Conservation (phyloP, 2,797 vertebrate genomes). For the Lerista edwardsae region DNA sequence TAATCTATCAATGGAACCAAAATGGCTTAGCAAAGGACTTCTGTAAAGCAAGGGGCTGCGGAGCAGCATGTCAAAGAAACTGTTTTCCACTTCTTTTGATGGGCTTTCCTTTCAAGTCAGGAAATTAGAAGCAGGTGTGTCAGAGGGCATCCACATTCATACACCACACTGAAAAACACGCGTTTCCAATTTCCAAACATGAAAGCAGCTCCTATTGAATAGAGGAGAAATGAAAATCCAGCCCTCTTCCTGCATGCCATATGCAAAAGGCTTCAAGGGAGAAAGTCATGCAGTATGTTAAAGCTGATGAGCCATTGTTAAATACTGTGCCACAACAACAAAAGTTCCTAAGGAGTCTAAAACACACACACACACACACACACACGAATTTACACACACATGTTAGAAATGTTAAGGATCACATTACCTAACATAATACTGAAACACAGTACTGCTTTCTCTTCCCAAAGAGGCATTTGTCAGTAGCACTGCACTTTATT, state of each 20-base stretch:
- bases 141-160: conserved; percentile 88
- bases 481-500: not conserved
- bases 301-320: conserved; percentile 59
- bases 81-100: conserved; percentile 93
- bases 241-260: conserved; percentile 79
- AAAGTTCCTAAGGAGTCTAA: not conserved
- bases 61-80: conserved; percentile 87
- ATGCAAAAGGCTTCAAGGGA: conserved; percentile 73
- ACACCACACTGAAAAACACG: conserved; percentile 83
- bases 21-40: conserved; percentile 69
- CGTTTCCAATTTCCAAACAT: conserved; percentile 88
- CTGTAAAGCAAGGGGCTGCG: conserved; percentile 70
- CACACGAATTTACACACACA: conserved; percentile 58
- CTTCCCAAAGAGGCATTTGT: conserved; percentile 27
- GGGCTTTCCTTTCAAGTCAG: conserved; percentile 94
- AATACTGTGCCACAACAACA: conserved; percentile 62
- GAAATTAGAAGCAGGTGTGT: conserved; percentile 98
- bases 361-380: not conserved
- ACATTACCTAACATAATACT: not conserved
- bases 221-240: conserved; percentile 79
- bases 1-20: conserved; percentile 63
- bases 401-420: not conserved
- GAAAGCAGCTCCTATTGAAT: conserved; percentile 90
- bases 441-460: not conserved
- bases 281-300: conserved; percentile 5